Base-by-base conservation (phyloP, 1,140 invertebrate genomes). In the Brachionus koreanus region DNA sequence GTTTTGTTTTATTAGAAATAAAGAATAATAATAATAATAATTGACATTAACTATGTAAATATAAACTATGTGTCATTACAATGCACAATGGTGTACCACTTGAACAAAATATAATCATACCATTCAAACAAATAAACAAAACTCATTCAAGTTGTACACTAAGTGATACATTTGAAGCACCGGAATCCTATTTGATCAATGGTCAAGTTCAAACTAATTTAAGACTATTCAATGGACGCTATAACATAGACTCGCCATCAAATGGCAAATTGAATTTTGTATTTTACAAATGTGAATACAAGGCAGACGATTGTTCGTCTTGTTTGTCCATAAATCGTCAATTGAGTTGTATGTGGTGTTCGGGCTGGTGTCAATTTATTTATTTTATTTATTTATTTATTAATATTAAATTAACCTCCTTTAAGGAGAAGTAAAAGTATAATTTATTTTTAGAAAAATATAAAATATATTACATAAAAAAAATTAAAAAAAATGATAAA, bases 291-390 rank as follows among this genome's bases (percentile, higher is more conserved):
- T 79, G 76, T 12, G 76, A 79, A 12, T 19, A 29, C 0, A 61
- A 61, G 33, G 46, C 46, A 1, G n/a, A 0, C 1, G 49, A 79
- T 61, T 79, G 76, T 61, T 37, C 29, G 4, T 19, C 13, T 5
- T 79, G 76, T 65, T 65, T 79, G 76, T 61, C 76, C 35, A 23
- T 79, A 12, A 79, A 79, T 42, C 76, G 49, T 3, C 76, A 79
- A 23, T 25, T 79, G 49, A 42, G 33, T 37, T 79, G 76, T 42
- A 65, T 57, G 49, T 79, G 49, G 46, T 79, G 76, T 35, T 29
- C 23, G 5, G 35, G 35, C 19, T 57, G 29, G 39, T 79, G 76
- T 25, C 5, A n/a, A n/a, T n/a, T n/a, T n/a, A n/a, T n/a, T n/a
- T n/a, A n/a, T n/a, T n/a, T n/a, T n/a, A n/a, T n/a, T n/a, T n/a